phyloP scores from a whole-genome alignment of 2,113 vertebrate species.

The Cryptomyrus ogoouensis region DNA sequence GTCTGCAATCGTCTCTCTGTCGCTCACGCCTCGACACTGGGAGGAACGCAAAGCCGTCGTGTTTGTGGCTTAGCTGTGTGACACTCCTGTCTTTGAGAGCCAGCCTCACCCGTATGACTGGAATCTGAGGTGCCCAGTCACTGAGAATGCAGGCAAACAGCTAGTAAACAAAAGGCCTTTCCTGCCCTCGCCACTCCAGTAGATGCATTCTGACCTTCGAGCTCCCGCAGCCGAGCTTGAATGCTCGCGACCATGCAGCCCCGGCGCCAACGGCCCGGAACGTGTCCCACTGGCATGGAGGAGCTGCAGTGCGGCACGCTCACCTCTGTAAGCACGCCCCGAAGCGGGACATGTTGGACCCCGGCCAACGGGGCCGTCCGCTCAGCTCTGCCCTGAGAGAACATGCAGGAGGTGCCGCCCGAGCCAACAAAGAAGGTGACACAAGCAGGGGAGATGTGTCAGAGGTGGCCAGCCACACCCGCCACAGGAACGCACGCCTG shows the following conservation, averaged over 20 bases:
- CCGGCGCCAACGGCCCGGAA: background rate
- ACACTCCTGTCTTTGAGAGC: conserved; percentile 29
- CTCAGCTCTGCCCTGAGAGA: background rate
- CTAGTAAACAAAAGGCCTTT: background rate
- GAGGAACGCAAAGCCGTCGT: conserved; percentile 39
- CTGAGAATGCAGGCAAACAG: background rate
- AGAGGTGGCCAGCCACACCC: background rate
- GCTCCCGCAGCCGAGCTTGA: too few relatives aligned
- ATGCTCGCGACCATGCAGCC: background rate
- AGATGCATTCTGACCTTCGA: background rate
- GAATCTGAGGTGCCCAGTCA: background rate
- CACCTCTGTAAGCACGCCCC: background rate
- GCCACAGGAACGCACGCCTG: background rate
- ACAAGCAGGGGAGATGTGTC: background rate
- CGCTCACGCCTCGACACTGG: conserved; percentile 23
- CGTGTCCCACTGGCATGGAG: background rate
- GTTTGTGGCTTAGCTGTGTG: conserved; percentile 1
- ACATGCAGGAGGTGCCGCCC: background rate
- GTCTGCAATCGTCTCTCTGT: background rate
- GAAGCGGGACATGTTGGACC: background rate
- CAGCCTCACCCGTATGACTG: conserved; percentile 13
- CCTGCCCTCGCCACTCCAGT: background rate
- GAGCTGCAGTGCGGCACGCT: background rate
- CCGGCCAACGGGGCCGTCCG: background rate
- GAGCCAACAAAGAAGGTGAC: background rate